phyloP scores from a whole-genome alignment of 2,113 vertebrate genomes.

The Ifrita kowaldi region DNA sequence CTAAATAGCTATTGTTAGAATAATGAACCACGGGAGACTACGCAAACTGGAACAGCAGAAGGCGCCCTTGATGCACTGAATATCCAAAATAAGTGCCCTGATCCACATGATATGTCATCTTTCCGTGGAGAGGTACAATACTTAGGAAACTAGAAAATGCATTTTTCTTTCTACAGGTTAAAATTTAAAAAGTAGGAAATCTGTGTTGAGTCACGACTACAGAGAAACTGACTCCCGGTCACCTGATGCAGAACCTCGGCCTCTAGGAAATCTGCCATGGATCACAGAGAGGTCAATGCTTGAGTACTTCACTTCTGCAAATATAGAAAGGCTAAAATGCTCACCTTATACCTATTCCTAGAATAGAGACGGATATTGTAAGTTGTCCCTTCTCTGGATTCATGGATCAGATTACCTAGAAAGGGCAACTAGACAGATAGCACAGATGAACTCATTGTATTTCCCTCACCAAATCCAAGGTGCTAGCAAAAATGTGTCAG shows the following conservation, averaged over 20 bases:
- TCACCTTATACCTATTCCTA: constrained; percentile 77
- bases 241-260: constrained; percentile 34
- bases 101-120: constrained; percentile 7
- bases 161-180: constrained; percentile 39
- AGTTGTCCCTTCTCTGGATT: constrained; percentile 72
- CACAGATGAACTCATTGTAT: constrained; percentile 25
- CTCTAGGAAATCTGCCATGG: constrained; percentile 23
- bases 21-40: constrained; percentile 2
- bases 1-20: not conserved
- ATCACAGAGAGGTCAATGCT: constrained; percentile 53
- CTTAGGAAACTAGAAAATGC: constrained; percentile 50
- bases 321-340: constrained; percentile 73
- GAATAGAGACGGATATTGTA: constrained; percentile 76
- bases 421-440: constrained; percentile 51
- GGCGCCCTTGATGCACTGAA: not conserved
- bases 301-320: constrained; percentile 46
- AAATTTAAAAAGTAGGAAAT: constrained; percentile 57
- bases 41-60: constrained; percentile 46
- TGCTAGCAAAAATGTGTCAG: constrained; percentile 28
- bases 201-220: constrained; percentile 11
- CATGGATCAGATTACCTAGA: constrained; percentile 56
- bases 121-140: constrained; percentile 39
- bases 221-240: constrained; percentile 47
- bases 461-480: constrained; percentile 28
- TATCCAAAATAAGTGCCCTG: constrained; percentile 18